Percentiles rank a stretch among this genome's conserved stretches.
Conservation (phyloP, 2,797 vertebrate genomes). For the Todus mexicanus region DNA sequence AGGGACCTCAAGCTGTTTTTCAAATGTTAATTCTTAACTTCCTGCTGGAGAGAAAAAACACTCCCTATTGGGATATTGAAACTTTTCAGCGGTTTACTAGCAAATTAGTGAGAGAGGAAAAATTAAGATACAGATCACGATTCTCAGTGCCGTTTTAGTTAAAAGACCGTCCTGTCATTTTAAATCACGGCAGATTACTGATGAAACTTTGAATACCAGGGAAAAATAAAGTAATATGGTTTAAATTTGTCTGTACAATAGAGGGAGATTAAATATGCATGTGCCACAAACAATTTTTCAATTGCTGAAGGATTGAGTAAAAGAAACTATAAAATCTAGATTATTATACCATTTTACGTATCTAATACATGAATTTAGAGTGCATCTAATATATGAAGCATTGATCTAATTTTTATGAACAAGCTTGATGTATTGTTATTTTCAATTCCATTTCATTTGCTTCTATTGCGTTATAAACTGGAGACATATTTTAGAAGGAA, state of each 20-base stretch:
- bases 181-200: constrained; percentile 2
- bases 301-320: background rate
- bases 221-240: background rate
- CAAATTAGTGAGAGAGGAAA: background rate
- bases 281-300: background rate
- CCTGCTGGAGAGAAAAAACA: background rate
- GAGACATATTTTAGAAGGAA: background rate
- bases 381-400: background rate
- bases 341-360: background rate
- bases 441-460: background rate
- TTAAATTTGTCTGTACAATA: background rate
- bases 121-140: background rate
- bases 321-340: background rate
- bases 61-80: background rate
- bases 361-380: background rate
- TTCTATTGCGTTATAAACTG: background rate
- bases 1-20: background rate
- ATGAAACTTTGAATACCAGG: background rate
- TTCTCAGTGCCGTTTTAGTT: background rate
- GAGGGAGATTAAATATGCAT: background rate
- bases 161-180: background rate
- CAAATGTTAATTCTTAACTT: background rate
- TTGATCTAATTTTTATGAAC: background rate
- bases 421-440: background rate
- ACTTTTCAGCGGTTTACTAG: background rate